These are phyloP conservation scores for Pipra filicauda DNA, from an alignment of 2,113 vertebrate species.

Conservation along the genomic window DNA sequence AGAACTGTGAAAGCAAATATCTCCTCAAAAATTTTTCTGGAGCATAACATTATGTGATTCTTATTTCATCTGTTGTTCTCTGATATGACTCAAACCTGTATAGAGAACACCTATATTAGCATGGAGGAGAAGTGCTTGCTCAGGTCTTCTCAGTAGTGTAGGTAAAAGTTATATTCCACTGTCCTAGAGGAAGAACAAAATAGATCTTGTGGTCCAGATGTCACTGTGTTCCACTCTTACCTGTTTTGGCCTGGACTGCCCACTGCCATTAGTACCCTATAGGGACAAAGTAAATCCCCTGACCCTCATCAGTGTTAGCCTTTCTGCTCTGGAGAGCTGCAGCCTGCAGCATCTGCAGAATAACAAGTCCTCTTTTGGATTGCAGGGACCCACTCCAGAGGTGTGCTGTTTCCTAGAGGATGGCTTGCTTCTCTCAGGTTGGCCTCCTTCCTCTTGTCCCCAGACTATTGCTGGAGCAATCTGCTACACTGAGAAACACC, in stretches of 20 bases:
- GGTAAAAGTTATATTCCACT: neutral
- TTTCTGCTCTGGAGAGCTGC: neutral
- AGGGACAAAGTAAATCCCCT: neutral
- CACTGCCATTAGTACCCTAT: neutral
- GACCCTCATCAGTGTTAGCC: neutral
- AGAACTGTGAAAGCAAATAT: neutral
- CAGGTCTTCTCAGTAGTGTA: neutral
- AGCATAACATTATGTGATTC: neutral
- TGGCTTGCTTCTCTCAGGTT: neutral
- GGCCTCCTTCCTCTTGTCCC: neutral
- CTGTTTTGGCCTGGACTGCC: neutral
- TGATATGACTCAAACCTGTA: neutral
- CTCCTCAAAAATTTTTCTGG: neutral
- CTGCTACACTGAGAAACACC: neutral
- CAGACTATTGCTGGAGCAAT: neutral
- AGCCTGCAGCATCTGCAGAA: neutral
- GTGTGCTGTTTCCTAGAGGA: neutral
- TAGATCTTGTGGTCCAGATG: neutral
- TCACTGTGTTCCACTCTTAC: neutral
- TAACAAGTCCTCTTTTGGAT: neutral
- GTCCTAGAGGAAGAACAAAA: neutral
- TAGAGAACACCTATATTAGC: neutral
- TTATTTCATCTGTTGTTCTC: neutral
- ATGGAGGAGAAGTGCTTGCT: neutral
- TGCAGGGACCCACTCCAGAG: rapidly evolving